Base-by-base conservation (phyloP, 2,888 invertebrate genomes). In the Boloria euphrosyne region DNA sequence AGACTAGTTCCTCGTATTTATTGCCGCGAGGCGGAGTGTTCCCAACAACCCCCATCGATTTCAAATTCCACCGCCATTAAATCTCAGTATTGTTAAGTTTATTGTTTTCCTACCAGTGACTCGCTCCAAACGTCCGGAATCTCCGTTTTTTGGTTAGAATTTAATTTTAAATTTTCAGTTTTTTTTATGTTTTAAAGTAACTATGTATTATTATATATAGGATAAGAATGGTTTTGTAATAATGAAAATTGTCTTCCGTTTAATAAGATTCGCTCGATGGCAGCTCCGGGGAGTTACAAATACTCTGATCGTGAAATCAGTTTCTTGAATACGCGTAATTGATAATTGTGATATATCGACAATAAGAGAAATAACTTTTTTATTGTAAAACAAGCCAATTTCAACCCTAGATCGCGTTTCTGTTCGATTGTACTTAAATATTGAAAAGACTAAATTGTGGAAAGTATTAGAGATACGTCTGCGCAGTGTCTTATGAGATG, bases 51-150 rank as follows among this genome's bases (percentile, higher is more conserved):
- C 73, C 81, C 78, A 73, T 73, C 79, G 81, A 78, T 70, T 47
- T 47, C 47, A 47, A 47, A 47, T 47, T 57, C 84, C 84, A 82
- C 85, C 85, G 86, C 73, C 81, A 80, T 77, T 79, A 85, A 89
- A 67, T 89, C 88, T 89, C 89, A 89, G 89, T 89, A 89, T 89
- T 88, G 86, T 86, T 88, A 88, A 89, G 89, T 86, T 83, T 82
- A 78, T 76, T 76, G 22, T 22, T 71, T 60, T 31, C 51, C 31
- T 58, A 22, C 66, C 66, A 62, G 62, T 62, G 65, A 65, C 47
- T 60, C 55, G 62, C 66, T 63, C 52, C 65, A 31, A 47, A 58
- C 27, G 46, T 47, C 68, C 73, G 70, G 75, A 75, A 73, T 76
- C 75, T 73, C 75, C 68, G 63, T 60, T 57, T 31, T 67, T 70